These are phyloP conservation scores for Diorhabda carinulata DNA, from an alignment of 1,140 invertebrate species.

Conservation along the genomic window DNA sequence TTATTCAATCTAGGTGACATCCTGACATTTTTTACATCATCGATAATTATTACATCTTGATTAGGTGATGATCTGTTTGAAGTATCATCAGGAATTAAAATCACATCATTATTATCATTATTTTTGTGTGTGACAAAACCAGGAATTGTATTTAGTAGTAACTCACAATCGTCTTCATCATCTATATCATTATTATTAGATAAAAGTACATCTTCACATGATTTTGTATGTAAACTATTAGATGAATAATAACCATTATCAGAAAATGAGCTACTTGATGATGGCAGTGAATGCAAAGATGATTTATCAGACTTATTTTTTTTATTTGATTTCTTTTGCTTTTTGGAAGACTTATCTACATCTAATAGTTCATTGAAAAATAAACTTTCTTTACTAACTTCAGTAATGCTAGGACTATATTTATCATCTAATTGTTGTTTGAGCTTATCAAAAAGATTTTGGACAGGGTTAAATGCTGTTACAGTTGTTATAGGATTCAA, in stretches of 20 bases:
- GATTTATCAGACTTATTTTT: neutral
- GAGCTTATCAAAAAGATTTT: slow-evolving; percentile 14
- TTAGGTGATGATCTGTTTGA: neutral
- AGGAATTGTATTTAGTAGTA: neutral
- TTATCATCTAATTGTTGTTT: slow-evolving; percentile 13
- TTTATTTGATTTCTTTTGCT: neutral
- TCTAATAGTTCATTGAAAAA: neutral
- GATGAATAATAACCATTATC: neutral
- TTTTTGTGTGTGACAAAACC: neutral
- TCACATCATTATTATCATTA: slow-evolving; percentile 4
- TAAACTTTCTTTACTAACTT: neutral
- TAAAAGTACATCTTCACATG: neutral
- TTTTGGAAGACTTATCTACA: neutral
- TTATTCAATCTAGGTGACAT: slow-evolving; percentile 11
- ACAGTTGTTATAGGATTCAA: neutral
- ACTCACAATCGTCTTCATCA: neutral
- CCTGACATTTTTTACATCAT: neutral
- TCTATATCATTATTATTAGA: neutral
- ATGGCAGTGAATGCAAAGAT: neutral
- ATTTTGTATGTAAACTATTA: neutral
- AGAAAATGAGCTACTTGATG: neutral
- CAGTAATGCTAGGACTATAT: neutral
- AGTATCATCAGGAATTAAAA: neutral
- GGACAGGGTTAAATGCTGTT: slow-evolving; percentile 14
- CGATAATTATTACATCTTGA: slow-evolving; percentile 16